These are phyloP conservation scores for Tetragonisca angustula DNA, from an alignment of 2,888 invertebrate species.

Conservation along the genomic window DNA sequence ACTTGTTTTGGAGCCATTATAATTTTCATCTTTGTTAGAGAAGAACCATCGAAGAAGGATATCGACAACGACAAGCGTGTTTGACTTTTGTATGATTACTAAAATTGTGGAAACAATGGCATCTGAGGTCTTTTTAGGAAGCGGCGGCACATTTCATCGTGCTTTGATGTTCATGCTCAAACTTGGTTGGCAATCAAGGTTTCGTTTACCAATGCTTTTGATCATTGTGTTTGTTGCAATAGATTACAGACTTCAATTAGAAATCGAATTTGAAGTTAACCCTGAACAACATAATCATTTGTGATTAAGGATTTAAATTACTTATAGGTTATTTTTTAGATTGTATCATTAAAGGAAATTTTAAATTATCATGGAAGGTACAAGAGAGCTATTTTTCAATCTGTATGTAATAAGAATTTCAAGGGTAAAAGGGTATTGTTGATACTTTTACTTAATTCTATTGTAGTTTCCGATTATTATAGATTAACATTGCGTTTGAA, in stretches of 20 bases:
- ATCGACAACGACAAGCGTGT: neutral
- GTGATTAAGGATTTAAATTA: slow-evolving; percentile 33
- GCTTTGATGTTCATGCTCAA: slow-evolving; percentile 88
- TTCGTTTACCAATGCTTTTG: slow-evolving; percentile 87
- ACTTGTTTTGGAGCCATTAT: neutral
- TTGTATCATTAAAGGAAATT: neutral
- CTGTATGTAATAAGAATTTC: neutral
- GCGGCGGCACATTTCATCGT: slow-evolving; percentile 83
- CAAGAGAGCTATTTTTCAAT: slow-evolving; percentile 17
- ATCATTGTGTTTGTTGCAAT: slow-evolving; percentile 88
- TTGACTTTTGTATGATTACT: neutral
- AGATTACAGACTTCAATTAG: slow-evolving; percentile 88
- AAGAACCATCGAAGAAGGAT: neutral
- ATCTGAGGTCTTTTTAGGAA: slow-evolving; percentile 75
- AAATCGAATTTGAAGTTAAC: slow-evolving; percentile 83
- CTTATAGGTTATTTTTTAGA: neutral
- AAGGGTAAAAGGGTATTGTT: slow-evolving; percentile 31
- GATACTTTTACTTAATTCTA: neutral
- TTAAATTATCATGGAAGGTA: neutral
- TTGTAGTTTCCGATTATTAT: neutral
- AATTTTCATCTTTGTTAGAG: neutral
- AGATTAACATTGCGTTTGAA: slow-evolving; percentile 2
- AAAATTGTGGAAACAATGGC: slow-evolving; percentile 65
- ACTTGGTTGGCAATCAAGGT: slow-evolving; percentile 89
- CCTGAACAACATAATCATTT: slow-evolving; percentile 53